Percentiles rank a stretch among this genome's conserved stretches.
Evolutionary conservation across 1,140 invertebrate genomes (phyloP).

Genomic region (Pseudomyrmex gracilis): DNA sequence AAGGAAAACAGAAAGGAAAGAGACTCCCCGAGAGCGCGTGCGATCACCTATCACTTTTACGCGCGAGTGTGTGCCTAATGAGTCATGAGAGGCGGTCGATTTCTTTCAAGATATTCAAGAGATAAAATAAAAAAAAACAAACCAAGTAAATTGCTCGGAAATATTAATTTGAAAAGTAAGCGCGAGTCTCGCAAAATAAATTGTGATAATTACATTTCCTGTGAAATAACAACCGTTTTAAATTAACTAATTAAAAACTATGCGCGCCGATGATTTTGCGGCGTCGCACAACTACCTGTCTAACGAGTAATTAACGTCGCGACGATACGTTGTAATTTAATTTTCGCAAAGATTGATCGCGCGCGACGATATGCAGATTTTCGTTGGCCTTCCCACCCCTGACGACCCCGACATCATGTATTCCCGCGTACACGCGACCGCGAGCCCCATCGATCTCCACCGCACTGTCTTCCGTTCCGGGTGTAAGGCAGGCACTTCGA

Average conservation of each 20-base stretch:
- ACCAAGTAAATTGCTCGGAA: neutral
- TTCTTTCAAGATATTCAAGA: neutral
- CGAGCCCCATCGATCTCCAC: constrained; percentile 40
- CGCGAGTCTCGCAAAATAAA: neutral
- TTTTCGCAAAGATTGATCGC: constrained; percentile 43
- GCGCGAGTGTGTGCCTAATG: constrained; percentile 21
- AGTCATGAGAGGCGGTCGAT: constrained; percentile 6
- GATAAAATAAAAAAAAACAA: too few species aligned
- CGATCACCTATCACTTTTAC: constrained; percentile 29
- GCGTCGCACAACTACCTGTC: neutral
- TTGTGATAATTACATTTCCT: constrained; percentile 8
- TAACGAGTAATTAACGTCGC: constrained; percentile 3
- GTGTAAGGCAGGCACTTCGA: constrained; percentile 17
- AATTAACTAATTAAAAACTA: constrained; percentile 28
- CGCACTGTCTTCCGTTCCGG: constrained; percentile 9
- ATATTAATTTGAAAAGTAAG: too few species aligned
- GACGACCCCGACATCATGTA: constrained; percentile 28
- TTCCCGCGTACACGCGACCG: constrained; percentile 38
- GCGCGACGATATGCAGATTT: constrained; percentile 34
- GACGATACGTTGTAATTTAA: constrained; percentile 30
- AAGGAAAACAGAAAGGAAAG: constrained; percentile 33
- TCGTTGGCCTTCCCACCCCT: neutral
- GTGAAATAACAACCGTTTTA: neutral
- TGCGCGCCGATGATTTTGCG: neutral
- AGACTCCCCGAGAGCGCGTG: neutral